Conservation (phyloP, 2,797 vertebrate species). For the Macropus fuliginosus region DNA sequence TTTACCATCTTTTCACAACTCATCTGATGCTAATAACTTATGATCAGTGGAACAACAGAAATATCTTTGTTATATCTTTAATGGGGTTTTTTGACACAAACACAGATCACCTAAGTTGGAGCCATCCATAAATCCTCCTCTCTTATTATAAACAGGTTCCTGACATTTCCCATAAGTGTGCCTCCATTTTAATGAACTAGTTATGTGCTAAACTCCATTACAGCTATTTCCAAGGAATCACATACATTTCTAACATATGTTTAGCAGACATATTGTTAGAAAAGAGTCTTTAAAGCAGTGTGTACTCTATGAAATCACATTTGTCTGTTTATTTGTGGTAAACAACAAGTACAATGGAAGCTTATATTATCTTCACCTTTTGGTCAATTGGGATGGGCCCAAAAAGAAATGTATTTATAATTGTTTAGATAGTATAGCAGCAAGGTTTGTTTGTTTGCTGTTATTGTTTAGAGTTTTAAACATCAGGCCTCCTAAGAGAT, state of each 20-base stretch:
- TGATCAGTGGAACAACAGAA: too few relatives aligned
- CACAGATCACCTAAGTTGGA: background rate
- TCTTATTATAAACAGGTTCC: background rate
- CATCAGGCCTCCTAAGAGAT: background rate
- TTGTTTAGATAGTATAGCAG: background rate
- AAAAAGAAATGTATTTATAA: background rate
- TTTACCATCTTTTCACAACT: too few relatives aligned
- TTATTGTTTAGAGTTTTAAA: background rate
- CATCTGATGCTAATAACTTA: too few relatives aligned
- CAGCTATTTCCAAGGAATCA: background rate
- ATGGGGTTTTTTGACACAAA: background rate
- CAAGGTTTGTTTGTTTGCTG: background rate
- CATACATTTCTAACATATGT: background rate
- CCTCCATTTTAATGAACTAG: background rate
- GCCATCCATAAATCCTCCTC: background rate
- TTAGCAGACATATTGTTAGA: background rate
- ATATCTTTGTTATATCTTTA: background rate
- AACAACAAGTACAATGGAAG: background rate
- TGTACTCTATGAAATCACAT: background rate
- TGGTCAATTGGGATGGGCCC: too few relatives aligned
- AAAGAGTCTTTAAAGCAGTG: background rate
- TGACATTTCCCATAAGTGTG: background rate
- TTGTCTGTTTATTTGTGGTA: background rate
- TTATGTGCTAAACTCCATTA: background rate
- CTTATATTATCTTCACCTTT: background rate